Percentiles rank a stretch among this genome's conserved stretches.
Evolutionary conservation across 2,797 vertebrate genomes (phyloP).

Genomic region (Gobio occitaniae): DNA sequence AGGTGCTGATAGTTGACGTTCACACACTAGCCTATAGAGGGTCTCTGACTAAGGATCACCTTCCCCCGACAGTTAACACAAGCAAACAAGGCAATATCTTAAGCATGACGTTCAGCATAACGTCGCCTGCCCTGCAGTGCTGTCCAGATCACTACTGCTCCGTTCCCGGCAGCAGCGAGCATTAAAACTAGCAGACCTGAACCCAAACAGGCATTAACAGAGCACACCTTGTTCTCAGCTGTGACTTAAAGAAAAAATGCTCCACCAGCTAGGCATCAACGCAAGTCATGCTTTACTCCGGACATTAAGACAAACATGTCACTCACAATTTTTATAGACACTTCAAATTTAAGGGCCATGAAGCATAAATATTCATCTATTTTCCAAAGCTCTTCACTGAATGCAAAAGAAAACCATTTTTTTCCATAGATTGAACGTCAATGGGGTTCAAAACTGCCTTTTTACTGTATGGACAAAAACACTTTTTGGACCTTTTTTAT

Average conservation of each 20-base stretch:
- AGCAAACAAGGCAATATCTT: constrained; percentile 35
- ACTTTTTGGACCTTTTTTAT: background rate
- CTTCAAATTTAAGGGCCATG: constrained; percentile 3
- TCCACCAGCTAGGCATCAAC: constrained; percentile 11
- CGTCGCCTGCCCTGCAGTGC: background rate
- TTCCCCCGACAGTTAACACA: background rate
- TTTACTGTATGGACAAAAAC: background rate
- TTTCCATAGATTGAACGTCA: background rate
- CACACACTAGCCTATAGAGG: constrained; percentile 6
- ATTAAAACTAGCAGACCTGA: constrained; percentile 73
- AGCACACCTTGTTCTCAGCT: constrained; percentile 64
- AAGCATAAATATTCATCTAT: background rate
- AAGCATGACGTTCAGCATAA: constrained; percentile 27
- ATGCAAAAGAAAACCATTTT: background rate
- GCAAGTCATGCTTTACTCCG: constrained; percentile 46
- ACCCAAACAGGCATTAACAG: constrained; percentile 70
- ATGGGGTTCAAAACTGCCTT: background rate
- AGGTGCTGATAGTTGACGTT: background rate
- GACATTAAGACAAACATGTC: constrained; percentile 30
- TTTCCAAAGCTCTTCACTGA: background rate
- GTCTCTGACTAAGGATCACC: background rate
- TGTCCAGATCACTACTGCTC: constrained; percentile 23
- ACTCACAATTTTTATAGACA: constrained; percentile 43
- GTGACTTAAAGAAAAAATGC: constrained; percentile 46
- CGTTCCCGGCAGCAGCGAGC: constrained; percentile 9